Percentiles rank a stretch among this genome's conserved stretches.
Evolutionary conservation across 2,888 invertebrate species (phyloP).

Genomic region (Petrophora chlorosata): DNA sequence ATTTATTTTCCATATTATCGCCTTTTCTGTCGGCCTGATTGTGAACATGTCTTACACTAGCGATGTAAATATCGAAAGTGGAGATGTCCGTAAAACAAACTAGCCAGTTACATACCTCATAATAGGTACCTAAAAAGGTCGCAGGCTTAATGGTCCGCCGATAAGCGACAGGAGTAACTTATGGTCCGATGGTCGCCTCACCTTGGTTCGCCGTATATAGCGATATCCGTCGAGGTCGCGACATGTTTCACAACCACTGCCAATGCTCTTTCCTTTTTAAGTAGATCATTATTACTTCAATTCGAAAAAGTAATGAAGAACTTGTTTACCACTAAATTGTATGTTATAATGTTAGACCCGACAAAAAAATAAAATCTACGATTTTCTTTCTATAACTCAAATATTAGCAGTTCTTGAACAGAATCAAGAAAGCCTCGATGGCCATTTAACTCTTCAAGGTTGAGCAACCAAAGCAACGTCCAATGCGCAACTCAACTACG

Average conservation of each 20-base stretch:
- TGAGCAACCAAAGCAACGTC: constrained; percentile 38
- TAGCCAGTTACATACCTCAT: constrained; percentile 27
- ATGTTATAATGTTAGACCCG: too few species aligned
- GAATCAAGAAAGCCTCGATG: constrained; percentile 35
- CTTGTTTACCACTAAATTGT: too few species aligned
- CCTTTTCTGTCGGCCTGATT: too few species aligned
- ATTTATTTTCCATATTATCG: too few species aligned
- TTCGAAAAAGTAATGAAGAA: constrained; percentile 41
- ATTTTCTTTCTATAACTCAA: too few species aligned
- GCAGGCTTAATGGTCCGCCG: constrained; percentile 40
- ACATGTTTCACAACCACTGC: constrained; percentile 60
- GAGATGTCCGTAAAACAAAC: constrained; percentile 24
- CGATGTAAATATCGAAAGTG: too few species aligned
- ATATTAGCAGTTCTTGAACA: background rate
- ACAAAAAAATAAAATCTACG: too few species aligned
- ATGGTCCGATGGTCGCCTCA: constrained; percentile 67
- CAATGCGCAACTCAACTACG: constrained; percentile 36
- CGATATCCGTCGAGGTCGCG: constrained; percentile 72
- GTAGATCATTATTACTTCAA: constrained; percentile 53
- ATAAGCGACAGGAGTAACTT: constrained; percentile 52
- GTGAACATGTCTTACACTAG: too few species aligned
- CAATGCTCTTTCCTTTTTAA: constrained; percentile 60
- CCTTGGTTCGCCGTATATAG: constrained; percentile 75
- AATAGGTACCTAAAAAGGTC: constrained; percentile 36
- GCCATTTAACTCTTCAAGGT: constrained; percentile 42